Base-by-base conservation (phyloP, 2,113 vertebrate genomes). In the Acrocephalus kingi region DNA sequence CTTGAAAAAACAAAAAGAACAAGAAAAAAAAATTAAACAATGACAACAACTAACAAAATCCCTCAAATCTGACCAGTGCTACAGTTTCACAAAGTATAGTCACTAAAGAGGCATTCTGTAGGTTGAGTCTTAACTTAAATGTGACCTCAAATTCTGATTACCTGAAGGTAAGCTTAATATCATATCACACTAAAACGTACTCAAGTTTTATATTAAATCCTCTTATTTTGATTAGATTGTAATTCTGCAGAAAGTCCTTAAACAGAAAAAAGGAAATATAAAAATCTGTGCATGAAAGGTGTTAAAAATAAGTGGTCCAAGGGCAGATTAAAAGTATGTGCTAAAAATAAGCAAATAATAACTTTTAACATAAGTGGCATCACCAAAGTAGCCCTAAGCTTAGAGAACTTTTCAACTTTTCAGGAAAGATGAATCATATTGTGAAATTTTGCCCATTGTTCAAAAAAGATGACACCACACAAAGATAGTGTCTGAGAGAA, bases 271-370 rank as follows among this genome's bases (percentile, higher is more conserved):
- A 61, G 6, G 7, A 9, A 59, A 84, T 81, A 88, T 10, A 62
- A 41, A 84, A 71, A 15, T 3, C 2, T 74, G 58, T 0, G 0
- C 1, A 3, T 22, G 48, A 30, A 69, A 73, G 6, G 2, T n/a
- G 8, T 61, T 58, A 46, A 69, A 69, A 67, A 7, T 24, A 63
- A n/a, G n/a, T 49, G 8, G 64, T 89, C 46, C 4, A 15, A 64
- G 17, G 17, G 22, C 37, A 76, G 37, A 48, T 21, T 46, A 37
- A 86, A 93, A 66, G 31, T 24, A 4, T 43, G 51, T 17, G 19
- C 16, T 54, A 62, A 76, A 48, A 91, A 41, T 2, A 37, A 82
- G 10, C 2, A 87, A 67, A 73, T 20, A 72, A 43, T 5, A 54
- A 21, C 18, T 39, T 77, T 90, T 17, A 79, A 52, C 5, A 20